Base-by-base conservation (phyloP, 1,140 invertebrate genomes). In the Scylla paramamosain region DNA sequence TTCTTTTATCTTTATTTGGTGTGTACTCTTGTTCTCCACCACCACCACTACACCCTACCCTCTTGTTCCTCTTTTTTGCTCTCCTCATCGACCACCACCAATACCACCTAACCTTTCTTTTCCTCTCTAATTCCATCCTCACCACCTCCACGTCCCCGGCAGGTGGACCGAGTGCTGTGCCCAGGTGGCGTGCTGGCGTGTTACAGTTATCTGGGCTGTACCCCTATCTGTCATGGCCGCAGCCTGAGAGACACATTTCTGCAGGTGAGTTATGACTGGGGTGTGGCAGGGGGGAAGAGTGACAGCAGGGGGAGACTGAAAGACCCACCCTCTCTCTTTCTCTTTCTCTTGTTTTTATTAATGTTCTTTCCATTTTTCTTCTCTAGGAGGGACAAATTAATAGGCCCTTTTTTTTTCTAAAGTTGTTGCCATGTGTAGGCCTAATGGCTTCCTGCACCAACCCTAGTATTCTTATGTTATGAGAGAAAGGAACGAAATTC, bases 181-280 rank as follows among this genome's bases (percentile, higher is more conserved):
- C 96, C 97, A 0, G 96, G 96, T 16, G 97, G 97, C 2, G 96
- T 96, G 10, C 48, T 97, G 16, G 96, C 96, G 10, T 92, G 92
- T 8, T 95, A 92, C 95, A 67, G 82, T 28, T 95, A 95, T 16
- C n/a, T 86, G 4, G 67, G 20, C 45, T 83, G 89, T 16, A 45
- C 52, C 6, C 91, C 67, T 10, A 2, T 67, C 31, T 67, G 48
- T 32, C 14, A 25, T 1, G 91, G 67, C 7, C 31, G 29, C 25
- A 77, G 14, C 10, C 48, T 29, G 8, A 3, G 12, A 3, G n/a
- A 8, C 12, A 77, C 52, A 7, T 16, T 77, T 1, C 4, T 39
- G 29, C n/a, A 92, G 67, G 67, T 92, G 48, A 14, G 31, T 88
- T 2, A 14, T 31, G 32, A 14, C 0, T 86, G 14, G 32, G 32